Percentiles rank a stretch among this genome's conserved stretches.
phyloP scores from a whole-genome alignment of 2,113 vertebrate species.

The Scatophagus argus region DNA sequence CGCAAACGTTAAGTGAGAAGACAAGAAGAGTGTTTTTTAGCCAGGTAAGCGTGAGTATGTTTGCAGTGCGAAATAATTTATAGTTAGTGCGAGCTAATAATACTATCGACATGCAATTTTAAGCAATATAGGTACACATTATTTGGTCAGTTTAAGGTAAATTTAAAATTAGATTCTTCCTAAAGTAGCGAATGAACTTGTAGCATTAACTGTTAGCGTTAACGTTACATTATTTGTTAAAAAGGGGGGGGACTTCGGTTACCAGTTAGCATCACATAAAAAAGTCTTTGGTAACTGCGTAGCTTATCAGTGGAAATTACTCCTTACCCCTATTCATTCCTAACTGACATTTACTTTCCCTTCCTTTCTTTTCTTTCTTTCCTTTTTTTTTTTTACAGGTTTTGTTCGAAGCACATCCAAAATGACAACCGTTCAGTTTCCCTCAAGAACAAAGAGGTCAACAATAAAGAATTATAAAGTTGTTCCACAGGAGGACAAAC shows the following conservation, averaged over 20 bases:
- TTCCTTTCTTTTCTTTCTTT: neutral
- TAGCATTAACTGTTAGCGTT: neutral
- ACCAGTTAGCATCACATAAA: neutral
- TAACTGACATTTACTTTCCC: neutral
- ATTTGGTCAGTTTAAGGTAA: neutral
- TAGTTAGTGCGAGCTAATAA: too few species aligned
- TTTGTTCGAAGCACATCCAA: constrained; percentile 26
- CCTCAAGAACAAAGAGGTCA: constrained; percentile 45
- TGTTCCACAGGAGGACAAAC: constrained; percentile 62
- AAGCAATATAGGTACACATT: neutral
- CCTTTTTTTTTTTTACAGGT: too few species aligned
- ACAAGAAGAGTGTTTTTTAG: neutral
- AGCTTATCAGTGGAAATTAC: neutral
- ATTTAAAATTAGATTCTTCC: neutral
- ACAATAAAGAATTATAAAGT: constrained; percentile 15
- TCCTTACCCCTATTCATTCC: neutral
- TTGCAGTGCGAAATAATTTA: neutral
- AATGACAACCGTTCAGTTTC: constrained; percentile 63
- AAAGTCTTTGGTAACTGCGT: neutral
- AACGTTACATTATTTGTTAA: too few species aligned
- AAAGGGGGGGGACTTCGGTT: too few species aligned
- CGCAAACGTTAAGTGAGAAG: neutral
- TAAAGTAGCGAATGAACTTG: neutral
- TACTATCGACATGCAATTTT: neutral
- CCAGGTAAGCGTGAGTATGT: neutral